These are phyloP conservation scores for Ptilonorhynchus violaceus DNA, from an alignment of 2,113 vertebrate genomes.

Conservation along the genomic window DNA sequence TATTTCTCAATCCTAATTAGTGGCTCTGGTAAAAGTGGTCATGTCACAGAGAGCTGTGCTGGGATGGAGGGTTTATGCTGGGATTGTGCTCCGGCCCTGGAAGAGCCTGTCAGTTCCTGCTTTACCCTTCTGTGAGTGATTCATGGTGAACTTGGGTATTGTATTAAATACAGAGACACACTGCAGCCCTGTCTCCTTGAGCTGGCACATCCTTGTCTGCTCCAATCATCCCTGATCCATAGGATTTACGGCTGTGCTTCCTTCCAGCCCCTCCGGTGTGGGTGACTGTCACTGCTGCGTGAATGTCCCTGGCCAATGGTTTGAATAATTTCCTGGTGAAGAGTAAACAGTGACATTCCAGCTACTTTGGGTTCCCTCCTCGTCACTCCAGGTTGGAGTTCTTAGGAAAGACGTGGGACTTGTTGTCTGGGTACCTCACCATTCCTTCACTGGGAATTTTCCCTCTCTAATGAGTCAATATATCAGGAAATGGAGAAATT, in stretches of 20 bases:
- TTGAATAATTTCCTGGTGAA: not conserved
- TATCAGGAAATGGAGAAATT: not conserved
- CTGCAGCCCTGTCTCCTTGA: not conserved
- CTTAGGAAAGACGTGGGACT: not conserved
- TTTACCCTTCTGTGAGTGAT: not conserved
- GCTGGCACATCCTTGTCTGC: not conserved
- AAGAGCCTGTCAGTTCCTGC: not conserved
- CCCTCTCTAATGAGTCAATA: not conserved
- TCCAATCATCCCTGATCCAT: not conserved
- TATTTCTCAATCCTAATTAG: slow-evolving; percentile 12
- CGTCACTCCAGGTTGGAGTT: not conserved
- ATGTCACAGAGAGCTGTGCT: not conserved
- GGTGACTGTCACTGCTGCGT: not conserved
- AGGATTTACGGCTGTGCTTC: not conserved
- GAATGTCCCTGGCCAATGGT: not conserved
- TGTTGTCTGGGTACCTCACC: not conserved
- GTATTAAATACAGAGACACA: not conserved
- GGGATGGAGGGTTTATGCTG: not conserved
- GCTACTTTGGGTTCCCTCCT: not conserved
- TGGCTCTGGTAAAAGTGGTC: not conserved
- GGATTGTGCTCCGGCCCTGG: not conserved
- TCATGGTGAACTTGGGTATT: not conserved
- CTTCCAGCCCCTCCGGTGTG: not conserved
- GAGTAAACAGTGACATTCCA: not conserved
- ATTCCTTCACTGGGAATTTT: not conserved